Evolutionary conservation across 2,113 vertebrate genomes (phyloP).

Genomic region (Pollachius pollachius): DNA sequence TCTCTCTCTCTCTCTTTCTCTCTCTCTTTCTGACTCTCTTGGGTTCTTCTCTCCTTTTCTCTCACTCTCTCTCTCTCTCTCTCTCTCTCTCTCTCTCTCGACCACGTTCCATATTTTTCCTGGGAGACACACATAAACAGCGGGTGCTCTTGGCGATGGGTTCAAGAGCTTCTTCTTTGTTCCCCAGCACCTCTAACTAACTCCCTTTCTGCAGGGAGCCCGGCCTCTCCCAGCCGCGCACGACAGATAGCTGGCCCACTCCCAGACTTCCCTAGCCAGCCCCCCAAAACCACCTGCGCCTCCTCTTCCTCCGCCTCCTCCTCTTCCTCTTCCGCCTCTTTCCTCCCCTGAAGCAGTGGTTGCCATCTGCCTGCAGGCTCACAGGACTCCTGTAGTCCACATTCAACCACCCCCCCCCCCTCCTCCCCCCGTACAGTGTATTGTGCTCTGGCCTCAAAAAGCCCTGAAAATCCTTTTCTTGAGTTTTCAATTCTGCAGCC

Average conservation of each 20-base stretch:
- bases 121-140: slow-evolving; percentile 50
- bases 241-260: slow-evolving; percentile 66
- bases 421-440: slow-evolving; percentile 7
- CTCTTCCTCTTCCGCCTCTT: slow-evolving; percentile 45
- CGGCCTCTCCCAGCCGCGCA: slow-evolving; percentile 62
- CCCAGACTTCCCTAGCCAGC: slow-evolving; percentile 40
- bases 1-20: neutral
- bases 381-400: slow-evolving; percentile 27
- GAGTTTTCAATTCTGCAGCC: slow-evolving; percentile 30
- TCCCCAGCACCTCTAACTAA: slow-evolving; percentile 69
- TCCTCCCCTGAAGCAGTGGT: slow-evolving; percentile 47
- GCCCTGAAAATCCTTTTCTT: slow-evolving; percentile 29
- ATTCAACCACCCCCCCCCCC: slow-evolving; percentile 24
- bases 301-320: slow-evolving; percentile 16
- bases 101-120: slow-evolving; percentile 56
- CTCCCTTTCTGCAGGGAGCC: slow-evolving; percentile 67
- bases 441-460: slow-evolving; percentile 25
- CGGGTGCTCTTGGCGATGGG: slow-evolving; percentile 64
- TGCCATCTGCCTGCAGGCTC: slow-evolving; percentile 48
- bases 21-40: slow-evolving; percentile 22
- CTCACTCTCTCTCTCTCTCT: slow-evolving; percentile 13
- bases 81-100: slow-evolving; percentile 17
- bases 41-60: neutral
- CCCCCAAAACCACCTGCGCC: neutral
- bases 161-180: slow-evolving; percentile 68